These are phyloP conservation scores for Scolopax mira DNA, from an alignment of 2,113 vertebrate species.

Conservation along the genomic window DNA sequence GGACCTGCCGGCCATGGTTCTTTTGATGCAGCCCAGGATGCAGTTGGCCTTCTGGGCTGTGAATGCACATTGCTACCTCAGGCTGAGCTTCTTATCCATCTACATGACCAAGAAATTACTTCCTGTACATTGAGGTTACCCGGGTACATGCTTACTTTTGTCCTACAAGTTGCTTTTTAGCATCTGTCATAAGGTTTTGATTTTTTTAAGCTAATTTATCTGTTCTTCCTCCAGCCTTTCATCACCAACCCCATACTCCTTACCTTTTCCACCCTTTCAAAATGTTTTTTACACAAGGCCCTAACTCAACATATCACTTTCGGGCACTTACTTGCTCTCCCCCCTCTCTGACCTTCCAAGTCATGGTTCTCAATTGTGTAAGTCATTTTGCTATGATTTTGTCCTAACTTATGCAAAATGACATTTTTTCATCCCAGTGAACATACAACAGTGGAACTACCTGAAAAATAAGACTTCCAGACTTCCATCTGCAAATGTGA, in stretches of 20 bases:
- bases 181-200: not conserved
- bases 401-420: not conserved
- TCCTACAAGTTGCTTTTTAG: not conserved
- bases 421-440: not conserved
- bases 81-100: too few species aligned
- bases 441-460: not conserved
- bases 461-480: not conserved
- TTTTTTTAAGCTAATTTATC: not conserved
- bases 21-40: too few species aligned
- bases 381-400: not conserved
- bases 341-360: not conserved
- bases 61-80: too few species aligned
- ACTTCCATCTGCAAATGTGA: not conserved
- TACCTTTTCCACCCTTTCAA: not conserved
- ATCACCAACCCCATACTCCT: not conserved
- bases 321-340: not conserved
- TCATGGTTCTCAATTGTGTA: not conserved
- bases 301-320: not conserved
- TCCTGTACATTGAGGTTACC: too few species aligned
- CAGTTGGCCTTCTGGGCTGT: too few species aligned
- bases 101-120: not conserved
- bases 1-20: too few species aligned
- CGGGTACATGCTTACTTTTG: not conserved
- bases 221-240: not conserved
- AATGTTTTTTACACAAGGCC: not conserved